phyloP scores from a whole-genome alignment of 2,797 vertebrate species.

The Onychomys leucogaster region DNA sequence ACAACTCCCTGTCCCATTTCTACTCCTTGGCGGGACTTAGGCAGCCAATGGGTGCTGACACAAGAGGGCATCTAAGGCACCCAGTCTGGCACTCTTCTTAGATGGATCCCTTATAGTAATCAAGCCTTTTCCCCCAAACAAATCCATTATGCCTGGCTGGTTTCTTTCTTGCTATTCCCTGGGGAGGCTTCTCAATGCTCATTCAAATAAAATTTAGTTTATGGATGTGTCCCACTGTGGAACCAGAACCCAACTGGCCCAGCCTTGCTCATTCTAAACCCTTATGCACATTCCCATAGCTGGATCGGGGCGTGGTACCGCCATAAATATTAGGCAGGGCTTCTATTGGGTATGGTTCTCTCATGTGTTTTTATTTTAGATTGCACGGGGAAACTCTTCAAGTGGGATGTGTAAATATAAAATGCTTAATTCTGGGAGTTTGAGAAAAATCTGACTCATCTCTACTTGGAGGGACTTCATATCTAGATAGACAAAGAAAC shows the following conservation, averaged over 20 bases:
- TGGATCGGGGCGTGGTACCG: neutral
- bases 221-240: neutral
- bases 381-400: neutral
- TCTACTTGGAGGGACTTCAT: neutral
- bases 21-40: neutral
- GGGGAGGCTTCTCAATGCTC: neutral
- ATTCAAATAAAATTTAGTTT: constrained; percentile 21
- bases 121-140: neutral
- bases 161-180: neutral
- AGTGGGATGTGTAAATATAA: neutral
- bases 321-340: neutral
- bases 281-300: neutral
- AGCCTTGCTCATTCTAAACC: neutral
- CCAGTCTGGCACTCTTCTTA: neutral
- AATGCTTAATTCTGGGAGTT: neutral
- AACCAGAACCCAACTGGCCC: neutral
- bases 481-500: neutral
- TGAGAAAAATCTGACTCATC: neutral
- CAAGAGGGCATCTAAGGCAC: neutral
- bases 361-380: neutral
- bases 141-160: neutral
- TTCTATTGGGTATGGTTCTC: neutral
- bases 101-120: neutral
- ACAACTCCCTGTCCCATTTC: neutral
- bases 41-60: neutral